Conservation (phyloP, 1,140 invertebrate species). For the Rhopalosiphum maidis region DNA sequence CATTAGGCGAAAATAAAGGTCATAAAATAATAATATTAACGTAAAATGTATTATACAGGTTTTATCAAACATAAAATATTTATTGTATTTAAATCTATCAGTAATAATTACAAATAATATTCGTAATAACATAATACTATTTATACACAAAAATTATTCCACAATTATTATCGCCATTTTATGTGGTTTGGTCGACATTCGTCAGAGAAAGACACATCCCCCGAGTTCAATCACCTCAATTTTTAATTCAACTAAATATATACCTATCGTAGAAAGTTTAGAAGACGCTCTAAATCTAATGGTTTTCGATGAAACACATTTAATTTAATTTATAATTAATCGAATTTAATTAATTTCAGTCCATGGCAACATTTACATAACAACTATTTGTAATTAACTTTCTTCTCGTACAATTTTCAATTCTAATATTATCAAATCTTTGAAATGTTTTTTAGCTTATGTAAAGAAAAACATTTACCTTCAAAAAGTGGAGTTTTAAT, state of each 20-base stretch:
- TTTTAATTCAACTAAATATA: not conserved
- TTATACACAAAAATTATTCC: not conserved
- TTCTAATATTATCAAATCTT: not conserved
- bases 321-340: conserved; percentile 9
- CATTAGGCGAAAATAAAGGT: conserved; percentile 43
- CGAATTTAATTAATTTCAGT: not conserved
- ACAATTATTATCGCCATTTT: not conserved
- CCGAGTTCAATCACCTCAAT: not conserved
- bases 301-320: not conserved
- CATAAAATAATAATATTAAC: conserved; percentile 35
- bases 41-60: not conserved
- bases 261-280: not conserved
- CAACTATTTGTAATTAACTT: not conserved
- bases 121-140: not conserved
- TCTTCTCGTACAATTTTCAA: not conserved
- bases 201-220: not conserved
- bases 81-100: not conserved
- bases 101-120: not conserved
- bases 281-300: not conserved
- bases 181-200: not conserved
- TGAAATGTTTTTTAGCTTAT: not conserved
- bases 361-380: not conserved
- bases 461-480: not conserved
- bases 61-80: not conserved
- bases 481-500: not conserved